Base-by-base conservation (phyloP, 2,888 invertebrate species). In the Morpho deidamia region DNA sequence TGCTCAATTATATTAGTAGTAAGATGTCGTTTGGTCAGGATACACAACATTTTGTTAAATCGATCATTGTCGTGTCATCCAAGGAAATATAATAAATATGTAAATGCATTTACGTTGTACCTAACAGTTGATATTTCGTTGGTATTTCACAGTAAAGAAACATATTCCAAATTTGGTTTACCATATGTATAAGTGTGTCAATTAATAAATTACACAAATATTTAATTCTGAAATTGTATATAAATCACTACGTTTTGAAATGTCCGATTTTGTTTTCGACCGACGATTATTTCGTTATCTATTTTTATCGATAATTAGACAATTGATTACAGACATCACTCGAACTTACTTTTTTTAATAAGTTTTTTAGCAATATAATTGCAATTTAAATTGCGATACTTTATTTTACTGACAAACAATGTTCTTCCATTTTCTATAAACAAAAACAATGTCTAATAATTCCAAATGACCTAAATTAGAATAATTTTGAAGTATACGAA, bases 1-100 rank as follows among this genome's bases (percentile, higher is more conserved):
- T 85, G 89, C 89, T 89, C 88, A 89, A 89, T 82, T 86, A 80
- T 79, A 77, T 76, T 83, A 84, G 79, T 73, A 69, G 69, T 81
- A 82, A 83, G 80, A 67, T 66, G 65, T 66, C 67, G 63, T 67
- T 63, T 67, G 70, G 73, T 73, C 71, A 67, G 70, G 67, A 66
- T 65, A 65, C 60, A 74, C 71, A 73, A 68, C 74, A 70, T 23
- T n/a, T n/a, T n/a, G n/a, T n/a, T n/a, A n/a, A n/a, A n/a, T n/a
- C n/a, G n/a, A n/a, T n/a, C n/a, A n/a, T n/a, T n/a, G n/a, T n/a
- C n/a, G n/a, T n/a, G n/a, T n/a, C n/a, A n/a, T n/a, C n/a, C n/a
- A n/a, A n/a, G n/a, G n/a, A n/a, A n/a, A n/a, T n/a, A n/a, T n/a
- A n/a, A n/a, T n/a, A n/a, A 23, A 23, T 23, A 23, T 23, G 5